Conservation (phyloP, 2,113 vertebrate genomes). For the Pseudopodoces humilis region DNA sequence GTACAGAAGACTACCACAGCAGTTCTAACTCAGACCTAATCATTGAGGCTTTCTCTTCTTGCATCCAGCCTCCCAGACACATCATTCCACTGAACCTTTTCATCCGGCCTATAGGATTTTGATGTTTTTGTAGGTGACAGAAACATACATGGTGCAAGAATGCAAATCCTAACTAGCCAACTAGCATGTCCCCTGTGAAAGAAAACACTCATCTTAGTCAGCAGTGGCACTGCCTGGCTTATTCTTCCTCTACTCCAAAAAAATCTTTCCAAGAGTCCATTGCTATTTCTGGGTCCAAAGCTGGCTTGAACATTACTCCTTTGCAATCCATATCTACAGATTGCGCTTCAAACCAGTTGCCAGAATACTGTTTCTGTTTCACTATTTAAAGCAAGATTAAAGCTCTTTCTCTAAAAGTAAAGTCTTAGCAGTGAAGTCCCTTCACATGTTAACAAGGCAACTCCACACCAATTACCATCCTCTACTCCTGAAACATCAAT, state of each 20-base stretch:
- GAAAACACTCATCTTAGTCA: background rate
- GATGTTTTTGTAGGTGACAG: background rate
- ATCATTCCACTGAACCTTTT: background rate
- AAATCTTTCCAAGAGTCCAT: background rate
- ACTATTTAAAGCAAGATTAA: background rate
- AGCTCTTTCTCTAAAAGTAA: background rate
- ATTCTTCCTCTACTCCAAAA: background rate
- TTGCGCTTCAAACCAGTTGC: background rate
- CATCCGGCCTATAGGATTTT: background rate
- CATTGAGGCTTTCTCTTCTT: background rate
- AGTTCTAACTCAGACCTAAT: background rate
- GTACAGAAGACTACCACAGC: background rate
- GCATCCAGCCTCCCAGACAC: background rate
- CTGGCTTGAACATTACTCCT: background rate
- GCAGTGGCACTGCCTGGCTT: background rate
- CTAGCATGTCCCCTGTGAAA: background rate
- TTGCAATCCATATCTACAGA: background rate
- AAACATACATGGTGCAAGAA: background rate
- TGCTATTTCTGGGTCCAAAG: background rate
- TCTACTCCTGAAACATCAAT: background rate
- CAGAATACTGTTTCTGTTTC: background rate
- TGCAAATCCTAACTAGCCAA: background rate
- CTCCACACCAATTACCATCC: background rate
- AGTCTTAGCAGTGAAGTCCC: background rate
- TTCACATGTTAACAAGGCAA: background rate